Evolutionary conservation across 2,113 vertebrate species (phyloP).

Genomic region (Myodes glareolus): DNA sequence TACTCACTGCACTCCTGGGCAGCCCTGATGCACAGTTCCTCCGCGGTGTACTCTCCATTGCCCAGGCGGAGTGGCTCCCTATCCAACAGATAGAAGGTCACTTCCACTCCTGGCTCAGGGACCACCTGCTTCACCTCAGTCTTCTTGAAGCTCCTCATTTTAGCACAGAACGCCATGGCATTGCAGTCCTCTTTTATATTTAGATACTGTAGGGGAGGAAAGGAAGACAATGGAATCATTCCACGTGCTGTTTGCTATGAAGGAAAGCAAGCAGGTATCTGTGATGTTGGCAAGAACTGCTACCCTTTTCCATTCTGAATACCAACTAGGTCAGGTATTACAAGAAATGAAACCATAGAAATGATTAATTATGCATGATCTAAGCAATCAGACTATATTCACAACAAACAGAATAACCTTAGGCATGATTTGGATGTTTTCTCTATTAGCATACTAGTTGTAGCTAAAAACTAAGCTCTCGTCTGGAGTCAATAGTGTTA

Average conservation of each 20-base stretch:
- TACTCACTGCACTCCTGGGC: constrained; percentile 95
- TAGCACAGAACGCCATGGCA: constrained; percentile 98
- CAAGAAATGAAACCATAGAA: background rate
- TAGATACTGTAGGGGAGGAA: constrained; percentile 88
- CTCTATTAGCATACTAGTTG: background rate
- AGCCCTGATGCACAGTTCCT: constrained; percentile 93
- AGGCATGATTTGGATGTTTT: constrained; percentile 9
- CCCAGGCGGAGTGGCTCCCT: constrained; percentile 86
- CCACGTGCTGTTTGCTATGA: background rate
- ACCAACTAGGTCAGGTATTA: background rate
- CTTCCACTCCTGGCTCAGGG: constrained; percentile 90
- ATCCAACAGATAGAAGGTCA: constrained; percentile 92
- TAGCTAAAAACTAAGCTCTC: background rate
- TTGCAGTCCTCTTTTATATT: constrained; percentile 90
- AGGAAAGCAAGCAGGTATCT: background rate
- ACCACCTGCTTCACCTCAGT: constrained; percentile 82
- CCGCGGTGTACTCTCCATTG: constrained; percentile 89
- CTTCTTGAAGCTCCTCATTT: constrained; percentile 93
- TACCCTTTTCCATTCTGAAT: background rate
- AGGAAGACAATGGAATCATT: background rate
- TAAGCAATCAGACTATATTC: background rate
- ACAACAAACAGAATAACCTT: constrained; percentile 40
- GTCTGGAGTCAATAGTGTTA: constrained; percentile 8
- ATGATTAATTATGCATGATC: background rate
- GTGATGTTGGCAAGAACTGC: background rate